These are phyloP conservation scores for Blastobasis lacticolella DNA, from an alignment of 2,888 invertebrate genomes.

Conservation along the genomic window DNA sequence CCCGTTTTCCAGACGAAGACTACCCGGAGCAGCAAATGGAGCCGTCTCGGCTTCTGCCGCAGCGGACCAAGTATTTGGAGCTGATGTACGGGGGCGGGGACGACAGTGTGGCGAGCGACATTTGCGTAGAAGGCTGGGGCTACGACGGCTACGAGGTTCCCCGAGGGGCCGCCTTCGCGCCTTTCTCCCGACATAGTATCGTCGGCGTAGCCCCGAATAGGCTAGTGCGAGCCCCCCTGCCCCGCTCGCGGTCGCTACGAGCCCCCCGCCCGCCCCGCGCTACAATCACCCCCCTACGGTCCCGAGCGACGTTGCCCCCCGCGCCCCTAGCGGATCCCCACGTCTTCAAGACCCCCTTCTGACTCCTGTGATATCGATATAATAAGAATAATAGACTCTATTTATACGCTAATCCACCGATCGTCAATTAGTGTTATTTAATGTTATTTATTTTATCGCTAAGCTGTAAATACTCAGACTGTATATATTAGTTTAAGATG, in stretches of 20 bases:
- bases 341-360: too few relatives aligned
- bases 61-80: constrained; percentile 76
- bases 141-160: constrained; percentile 80
- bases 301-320: too few relatives aligned
- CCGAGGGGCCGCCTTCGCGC: constrained; percentile 44
- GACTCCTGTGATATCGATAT: constrained; percentile 63
- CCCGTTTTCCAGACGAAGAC: constrained; percentile 46
- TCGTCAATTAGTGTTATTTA: constrained; percentile 34
- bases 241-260: constrained; percentile 49
- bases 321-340: too few relatives aligned
- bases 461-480: constrained; percentile 51
- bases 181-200: constrained; percentile 56
- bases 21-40: constrained; percentile 57
- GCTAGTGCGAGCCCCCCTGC: constrained; percentile 44
- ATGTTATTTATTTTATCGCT: constrained; percentile 55
- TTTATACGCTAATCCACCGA: constrained; percentile 56
- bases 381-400: constrained; percentile 23
- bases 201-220: constrained; percentile 56
- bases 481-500: constrained; percentile 48
- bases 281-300: constrained; percentile 54
- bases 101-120: constrained; percentile 40
- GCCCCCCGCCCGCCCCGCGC: constrained; percentile 52
- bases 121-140: constrained; percentile 28
- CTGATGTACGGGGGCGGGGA: constrained; percentile 76
- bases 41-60: constrained; percentile 51